A percentile compares a stretch with the other conserved stretches of the same genome.
Conservation (phyloP, 2,797 vertebrate genomes). For the Ctenosaura bakeri region DNA sequence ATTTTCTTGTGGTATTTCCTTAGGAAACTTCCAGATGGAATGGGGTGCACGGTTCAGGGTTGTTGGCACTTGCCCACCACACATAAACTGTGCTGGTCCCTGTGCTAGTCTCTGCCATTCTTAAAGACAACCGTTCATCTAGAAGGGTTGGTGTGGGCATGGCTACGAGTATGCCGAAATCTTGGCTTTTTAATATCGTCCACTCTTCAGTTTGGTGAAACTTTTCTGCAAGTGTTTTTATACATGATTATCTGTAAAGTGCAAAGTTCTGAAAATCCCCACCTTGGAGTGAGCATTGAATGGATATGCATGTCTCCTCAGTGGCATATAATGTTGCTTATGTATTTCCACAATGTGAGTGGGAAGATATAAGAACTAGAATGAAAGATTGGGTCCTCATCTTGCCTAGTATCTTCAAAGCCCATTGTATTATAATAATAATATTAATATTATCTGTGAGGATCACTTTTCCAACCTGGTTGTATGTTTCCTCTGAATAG, state of each 20-base stretch:
- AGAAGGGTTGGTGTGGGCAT: neutral
- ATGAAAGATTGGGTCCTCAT: neutral
- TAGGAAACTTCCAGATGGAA: constrained; percentile 25
- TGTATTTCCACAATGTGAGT: neutral
- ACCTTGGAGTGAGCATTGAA: neutral
- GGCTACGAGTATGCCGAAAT: constrained; percentile 13
- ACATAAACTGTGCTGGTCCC: neutral
- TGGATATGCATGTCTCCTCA: neutral
- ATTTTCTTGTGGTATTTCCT: constrained; percentile 11
- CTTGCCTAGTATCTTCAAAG: neutral
- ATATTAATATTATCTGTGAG: neutral
- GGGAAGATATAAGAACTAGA: constrained; percentile 9
- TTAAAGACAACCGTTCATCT: neutral
- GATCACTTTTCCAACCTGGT: neutral
- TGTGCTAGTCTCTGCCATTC: neutral
- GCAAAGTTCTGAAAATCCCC: neutral
- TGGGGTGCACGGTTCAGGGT: neutral
- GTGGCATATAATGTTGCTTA: neutral
- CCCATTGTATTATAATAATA: neutral
- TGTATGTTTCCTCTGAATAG: neutral
- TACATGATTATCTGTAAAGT: neutral
- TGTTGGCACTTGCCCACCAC: neutral
- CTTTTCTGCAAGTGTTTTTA: constrained; percentile 20
- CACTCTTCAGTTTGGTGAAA: constrained; percentile 44
- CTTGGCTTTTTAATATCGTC: constrained; percentile 48